These are phyloP conservation scores for Pygoscelis antarcticus DNA, from an alignment of 2,113 vertebrate species.

Conservation along the genomic window DNA sequence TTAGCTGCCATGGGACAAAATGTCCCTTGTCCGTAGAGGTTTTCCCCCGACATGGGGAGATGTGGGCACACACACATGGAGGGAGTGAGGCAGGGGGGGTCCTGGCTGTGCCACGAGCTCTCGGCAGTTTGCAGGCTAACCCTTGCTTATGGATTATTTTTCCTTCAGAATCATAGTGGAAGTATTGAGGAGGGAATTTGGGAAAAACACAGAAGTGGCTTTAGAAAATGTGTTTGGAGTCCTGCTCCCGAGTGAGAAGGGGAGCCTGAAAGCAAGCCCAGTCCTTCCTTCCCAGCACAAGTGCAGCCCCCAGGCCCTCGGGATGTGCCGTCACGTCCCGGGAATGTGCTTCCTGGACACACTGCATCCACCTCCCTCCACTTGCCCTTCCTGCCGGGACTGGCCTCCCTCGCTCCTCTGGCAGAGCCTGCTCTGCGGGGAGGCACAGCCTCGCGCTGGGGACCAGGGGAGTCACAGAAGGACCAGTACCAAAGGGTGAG, in stretches of 20 bases:
- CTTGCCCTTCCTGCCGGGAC: background rate
- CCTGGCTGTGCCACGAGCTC: background rate
- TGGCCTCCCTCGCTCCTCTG: background rate
- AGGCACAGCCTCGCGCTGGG: background rate
- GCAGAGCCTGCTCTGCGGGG: background rate
- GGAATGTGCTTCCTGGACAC: conserved; percentile 30
- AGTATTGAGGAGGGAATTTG: background rate
- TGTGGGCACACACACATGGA: background rate
- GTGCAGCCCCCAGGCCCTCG: background rate
- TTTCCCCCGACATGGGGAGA: accelerated
- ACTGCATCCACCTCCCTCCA: background rate
- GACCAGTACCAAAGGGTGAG: background rate
- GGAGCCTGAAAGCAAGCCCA: conserved; percentile 17
- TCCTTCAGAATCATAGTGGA: background rate
- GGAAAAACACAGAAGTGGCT: background rate
- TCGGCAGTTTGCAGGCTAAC: background rate
- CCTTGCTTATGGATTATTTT: background rate
- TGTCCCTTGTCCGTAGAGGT: background rate
- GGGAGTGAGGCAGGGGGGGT: background rate
- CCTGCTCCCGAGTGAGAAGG: background rate
- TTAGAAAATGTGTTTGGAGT: background rate
- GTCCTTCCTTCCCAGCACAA: conserved; percentile 8
- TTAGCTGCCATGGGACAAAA: background rate
- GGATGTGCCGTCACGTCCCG: background rate
- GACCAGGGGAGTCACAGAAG: background rate